Conservation (phyloP, 2,797 vertebrate species). For the Picus viridis region DNA sequence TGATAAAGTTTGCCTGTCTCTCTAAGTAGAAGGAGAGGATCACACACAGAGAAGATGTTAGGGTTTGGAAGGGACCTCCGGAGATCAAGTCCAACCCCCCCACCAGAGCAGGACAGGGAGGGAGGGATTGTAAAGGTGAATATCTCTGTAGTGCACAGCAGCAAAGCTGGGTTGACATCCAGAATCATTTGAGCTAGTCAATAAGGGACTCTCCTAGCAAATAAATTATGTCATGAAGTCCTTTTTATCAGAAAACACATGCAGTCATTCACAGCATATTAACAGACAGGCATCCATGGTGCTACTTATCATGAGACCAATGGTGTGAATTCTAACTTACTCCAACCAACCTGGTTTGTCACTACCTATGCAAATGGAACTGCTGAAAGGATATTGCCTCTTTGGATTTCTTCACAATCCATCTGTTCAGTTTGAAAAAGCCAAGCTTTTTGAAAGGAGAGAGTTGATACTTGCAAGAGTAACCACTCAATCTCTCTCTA, state of each 20-base stretch:
- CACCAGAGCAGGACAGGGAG: neutral
- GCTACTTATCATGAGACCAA: neutral
- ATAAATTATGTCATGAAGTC: neutral
- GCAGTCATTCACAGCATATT: rapidly evolving
- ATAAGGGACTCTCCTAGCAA: neutral
- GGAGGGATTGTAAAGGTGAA: neutral
- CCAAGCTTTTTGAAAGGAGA: neutral
- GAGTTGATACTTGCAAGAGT: neutral
- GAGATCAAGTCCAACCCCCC: too few relatives aligned
- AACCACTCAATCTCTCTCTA: neutral
- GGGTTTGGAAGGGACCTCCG: too few relatives aligned
- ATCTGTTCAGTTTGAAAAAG: neutral
- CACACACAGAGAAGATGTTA: too few relatives aligned
- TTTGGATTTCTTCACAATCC: neutral
- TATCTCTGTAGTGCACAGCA: neutral
- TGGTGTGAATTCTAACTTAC: neutral
- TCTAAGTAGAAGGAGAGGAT: neutral
- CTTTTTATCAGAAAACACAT: neutral
- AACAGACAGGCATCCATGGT: neutral
- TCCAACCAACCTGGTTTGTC: neutral
- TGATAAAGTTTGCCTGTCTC: neutral
- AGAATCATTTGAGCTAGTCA: neutral
- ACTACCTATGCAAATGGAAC: neutral
- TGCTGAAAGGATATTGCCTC: neutral
- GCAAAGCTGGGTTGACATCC: neutral